Evolutionary conservation across 2,113 vertebrate genomes (phyloP).

Genomic region (Neogobius melanostomus): DNA sequence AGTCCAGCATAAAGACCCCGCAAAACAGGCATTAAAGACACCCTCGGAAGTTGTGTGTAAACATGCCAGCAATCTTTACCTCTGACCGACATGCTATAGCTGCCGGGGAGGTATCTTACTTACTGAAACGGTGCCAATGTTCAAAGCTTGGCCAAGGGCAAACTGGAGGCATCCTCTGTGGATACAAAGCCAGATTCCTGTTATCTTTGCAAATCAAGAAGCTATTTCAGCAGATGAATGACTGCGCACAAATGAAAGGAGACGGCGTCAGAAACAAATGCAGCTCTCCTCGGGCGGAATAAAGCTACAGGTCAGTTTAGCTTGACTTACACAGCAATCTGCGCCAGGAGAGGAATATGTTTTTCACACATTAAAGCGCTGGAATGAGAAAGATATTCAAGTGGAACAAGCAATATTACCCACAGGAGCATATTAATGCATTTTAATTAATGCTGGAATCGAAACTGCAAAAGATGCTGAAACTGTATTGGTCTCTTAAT

Average conservation of each 20-base stretch:
- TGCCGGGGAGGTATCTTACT: slow-evolving; percentile 21
- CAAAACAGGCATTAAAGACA: not conserved
- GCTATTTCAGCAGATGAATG: slow-evolving; percentile 57
- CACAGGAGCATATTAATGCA: slow-evolving; percentile 27
- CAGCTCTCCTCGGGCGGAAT: slow-evolving; percentile 40
- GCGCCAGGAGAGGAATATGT: slow-evolving; percentile 27
- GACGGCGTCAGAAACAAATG: slow-evolving; percentile 50
- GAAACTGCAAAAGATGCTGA: not conserved
- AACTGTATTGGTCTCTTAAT: slow-evolving; percentile 12
- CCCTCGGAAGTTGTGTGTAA: slow-evolving; percentile 14
- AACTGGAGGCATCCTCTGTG: slow-evolving; percentile 39
- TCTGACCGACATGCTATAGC: slow-evolving; percentile 37
- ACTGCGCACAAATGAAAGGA: slow-evolving; percentile 50
- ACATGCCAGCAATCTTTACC: slow-evolving; percentile 40
- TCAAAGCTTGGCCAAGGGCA: slow-evolving; percentile 38
- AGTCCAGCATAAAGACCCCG: slow-evolving; percentile 21
- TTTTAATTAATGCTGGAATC: slow-evolving; percentile 58
- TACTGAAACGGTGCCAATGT: slow-evolving; percentile 37
- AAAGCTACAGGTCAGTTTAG: slow-evolving; percentile 39
- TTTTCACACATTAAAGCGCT: not conserved
- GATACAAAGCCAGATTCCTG: slow-evolving; percentile 36
- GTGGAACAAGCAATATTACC: slow-evolving; percentile 10
- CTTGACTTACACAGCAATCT: slow-evolving; percentile 28
- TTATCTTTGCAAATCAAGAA: slow-evolving; percentile 40
- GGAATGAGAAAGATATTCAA: slow-evolving; percentile 21